Conservation (phyloP, 2,888 invertebrate genomes). For the Andrena minutula region DNA sequence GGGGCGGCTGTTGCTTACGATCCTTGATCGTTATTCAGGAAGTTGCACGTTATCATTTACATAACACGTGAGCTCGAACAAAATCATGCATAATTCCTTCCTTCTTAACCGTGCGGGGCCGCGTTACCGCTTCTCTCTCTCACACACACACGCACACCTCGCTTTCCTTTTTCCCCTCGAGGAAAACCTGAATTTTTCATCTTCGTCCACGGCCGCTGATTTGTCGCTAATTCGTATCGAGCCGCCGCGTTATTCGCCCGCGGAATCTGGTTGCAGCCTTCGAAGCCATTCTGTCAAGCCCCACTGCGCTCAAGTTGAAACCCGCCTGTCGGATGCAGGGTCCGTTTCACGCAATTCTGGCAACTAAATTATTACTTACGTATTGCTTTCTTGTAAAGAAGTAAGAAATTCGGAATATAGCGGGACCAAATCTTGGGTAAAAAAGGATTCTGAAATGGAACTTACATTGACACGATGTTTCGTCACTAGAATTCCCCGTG, state of each 20-base stretch:
- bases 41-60: conserved; percentile 72
- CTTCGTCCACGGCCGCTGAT: neutral
- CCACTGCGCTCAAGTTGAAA: no score
- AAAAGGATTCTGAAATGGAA: no score
- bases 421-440: no score
- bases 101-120: conserved; percentile 57
- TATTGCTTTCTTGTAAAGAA: no score
- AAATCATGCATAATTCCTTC: conserved; percentile 66
- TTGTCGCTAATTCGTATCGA: neutral
- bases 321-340: no score
- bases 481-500: no score
- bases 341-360: no score
- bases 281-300: no score
- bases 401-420: no score
- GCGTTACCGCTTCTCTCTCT: conserved; percentile 36
- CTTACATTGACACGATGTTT: no score
- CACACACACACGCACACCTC: neutral
- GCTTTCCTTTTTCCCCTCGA: conserved; percentile 15
- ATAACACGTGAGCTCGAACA: conserved; percentile 66
- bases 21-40: conserved; percentile 71
- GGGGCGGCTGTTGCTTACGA: conserved; percentile 53
- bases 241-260: conserved; percentile 9
- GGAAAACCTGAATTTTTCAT: conserved; percentile 23
- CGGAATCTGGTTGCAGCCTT: neutral
- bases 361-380: no score